Conservation (phyloP, 1,140 invertebrate species). For the Tetramorium simillimum region DNA sequence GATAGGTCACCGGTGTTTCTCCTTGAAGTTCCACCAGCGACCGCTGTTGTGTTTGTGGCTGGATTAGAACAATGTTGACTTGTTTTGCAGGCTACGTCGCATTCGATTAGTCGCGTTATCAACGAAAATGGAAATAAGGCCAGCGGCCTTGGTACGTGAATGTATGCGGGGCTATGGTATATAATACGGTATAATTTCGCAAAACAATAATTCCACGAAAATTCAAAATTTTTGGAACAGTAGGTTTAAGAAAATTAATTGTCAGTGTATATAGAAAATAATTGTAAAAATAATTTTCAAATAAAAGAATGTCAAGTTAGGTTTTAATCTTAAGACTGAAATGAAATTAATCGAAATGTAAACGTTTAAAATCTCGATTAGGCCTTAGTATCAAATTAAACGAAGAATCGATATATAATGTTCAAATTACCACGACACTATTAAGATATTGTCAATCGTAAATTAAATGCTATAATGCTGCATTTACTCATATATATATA, state of each 20-base stretch:
- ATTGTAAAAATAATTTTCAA: neutral
- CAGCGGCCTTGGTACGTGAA: conserved; percentile 42
- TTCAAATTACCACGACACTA: too few species aligned
- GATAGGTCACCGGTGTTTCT: conserved; percentile 13
- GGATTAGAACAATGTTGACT: conserved; percentile 47
- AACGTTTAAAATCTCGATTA: too few species aligned
- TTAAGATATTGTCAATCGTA: too few species aligned
- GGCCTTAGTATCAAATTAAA: too few species aligned
- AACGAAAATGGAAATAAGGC: conserved; percentile 59
- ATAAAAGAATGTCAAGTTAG: neutral
- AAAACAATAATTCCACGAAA: neutral
- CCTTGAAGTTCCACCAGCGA: neutral
- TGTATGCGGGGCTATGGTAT: neutral
- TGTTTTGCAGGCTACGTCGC: conserved; percentile 38
- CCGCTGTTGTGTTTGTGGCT: neutral
- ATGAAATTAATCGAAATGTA: too few species aligned
- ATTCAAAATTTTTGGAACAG: neutral
- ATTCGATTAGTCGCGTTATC: conserved; percentile 45
- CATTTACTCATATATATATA: too few species aligned
- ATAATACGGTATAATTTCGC: neutral
- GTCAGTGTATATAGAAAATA: neutral
- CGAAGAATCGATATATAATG: too few species aligned
- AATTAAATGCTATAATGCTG: too few species aligned
- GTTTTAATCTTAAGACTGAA: too few species aligned
- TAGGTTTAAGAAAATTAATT: neutral